Evolutionary conservation across 2,888 invertebrate species (phyloP).

Genomic region (Isoperla grammatica): DNA sequence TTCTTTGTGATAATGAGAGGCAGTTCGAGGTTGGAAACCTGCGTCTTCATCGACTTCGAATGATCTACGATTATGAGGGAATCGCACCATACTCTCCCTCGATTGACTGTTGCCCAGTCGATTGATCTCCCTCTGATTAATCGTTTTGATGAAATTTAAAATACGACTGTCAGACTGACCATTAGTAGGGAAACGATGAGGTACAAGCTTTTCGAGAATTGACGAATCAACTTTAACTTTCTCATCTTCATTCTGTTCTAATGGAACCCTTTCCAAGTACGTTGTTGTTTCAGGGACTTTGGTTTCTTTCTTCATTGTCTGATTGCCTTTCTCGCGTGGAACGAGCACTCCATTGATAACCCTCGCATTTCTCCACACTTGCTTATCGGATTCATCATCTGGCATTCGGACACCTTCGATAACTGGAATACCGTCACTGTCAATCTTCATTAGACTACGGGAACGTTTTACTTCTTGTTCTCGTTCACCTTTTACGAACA

Average conservation of each 20-base stretch:
- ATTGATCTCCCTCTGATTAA: slow-evolving; percentile 22
- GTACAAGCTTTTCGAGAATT: slow-evolving; percentile 4
- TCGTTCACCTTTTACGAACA: slow-evolving; percentile 49
- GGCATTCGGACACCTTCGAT: slow-evolving; percentile 78
- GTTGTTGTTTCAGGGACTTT: not conserved
- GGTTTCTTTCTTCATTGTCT: slow-evolving; percentile 9
- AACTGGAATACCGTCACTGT: slow-evolving; percentile 68
- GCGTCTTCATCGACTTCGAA: slow-evolving; percentile 41
- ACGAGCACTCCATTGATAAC: slow-evolving; percentile 79
- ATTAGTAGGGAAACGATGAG: not conserved
- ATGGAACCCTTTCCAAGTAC: not conserved
- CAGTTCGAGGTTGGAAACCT: slow-evolving; percentile 31
- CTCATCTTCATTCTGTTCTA: not conserved
- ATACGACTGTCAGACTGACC: slow-evolving; percentile 11
- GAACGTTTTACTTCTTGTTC: slow-evolving; percentile 48
- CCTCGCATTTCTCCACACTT: slow-evolving; percentile 82
- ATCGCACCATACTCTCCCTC: slow-evolving; percentile 21
- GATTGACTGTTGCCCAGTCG: slow-evolving; percentile 1
- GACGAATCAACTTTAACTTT: not conserved
- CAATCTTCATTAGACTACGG: slow-evolving; percentile 59
- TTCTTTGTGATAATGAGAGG: slow-evolving; percentile 33
- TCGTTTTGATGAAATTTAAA: slow-evolving; percentile 26
- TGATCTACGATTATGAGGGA: slow-evolving; percentile 35
- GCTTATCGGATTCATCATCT: slow-evolving; percentile 75
- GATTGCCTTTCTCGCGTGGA: slow-evolving; percentile 50